Evolutionary conservation across 2,797 vertebrate species (phyloP).

Genomic region (Anolis apletophallus): DNA sequence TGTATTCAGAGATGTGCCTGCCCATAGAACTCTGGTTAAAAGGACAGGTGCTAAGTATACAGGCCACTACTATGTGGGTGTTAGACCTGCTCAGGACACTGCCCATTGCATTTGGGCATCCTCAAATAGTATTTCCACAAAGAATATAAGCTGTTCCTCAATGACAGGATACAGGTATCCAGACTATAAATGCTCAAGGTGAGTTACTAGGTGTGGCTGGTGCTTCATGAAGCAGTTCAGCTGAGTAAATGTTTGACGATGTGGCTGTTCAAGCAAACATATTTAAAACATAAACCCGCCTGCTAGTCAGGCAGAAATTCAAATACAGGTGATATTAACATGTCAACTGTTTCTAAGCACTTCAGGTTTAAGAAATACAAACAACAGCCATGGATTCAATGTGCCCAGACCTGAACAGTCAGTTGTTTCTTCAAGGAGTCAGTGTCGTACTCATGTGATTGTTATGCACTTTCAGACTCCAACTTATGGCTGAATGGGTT

Average conservation of each 20-base stretch:
- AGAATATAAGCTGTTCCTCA: background rate
- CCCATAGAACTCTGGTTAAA: background rate
- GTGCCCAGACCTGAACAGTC: rapidly evolving
- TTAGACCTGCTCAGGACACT: background rate
- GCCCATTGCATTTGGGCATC: background rate
- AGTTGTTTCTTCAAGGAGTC: background rate
- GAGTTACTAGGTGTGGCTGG: conserved; percentile 30
- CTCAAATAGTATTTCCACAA: background rate
- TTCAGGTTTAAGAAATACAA: background rate
- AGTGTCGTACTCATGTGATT: too few relatives aligned
- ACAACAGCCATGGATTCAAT: rapidly evolving
- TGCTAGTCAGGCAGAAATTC: background rate
- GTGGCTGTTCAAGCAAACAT: conserved; percentile 31
- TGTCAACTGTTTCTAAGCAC: background rate
- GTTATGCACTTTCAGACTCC: too few relatives aligned
- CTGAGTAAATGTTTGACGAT: conserved; percentile 50
- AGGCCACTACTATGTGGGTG: background rate
- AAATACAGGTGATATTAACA: background rate
- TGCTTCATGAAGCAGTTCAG: conserved; percentile 17
- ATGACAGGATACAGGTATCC: background rate
- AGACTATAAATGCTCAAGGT: background rate
- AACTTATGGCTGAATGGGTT: too few relatives aligned
- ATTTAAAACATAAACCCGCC: conserved; percentile 13
- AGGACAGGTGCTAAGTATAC: background rate
- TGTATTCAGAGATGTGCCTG: background rate